These are phyloP conservation scores for Pseudochirops cupreus DNA, from an alignment of 2,797 vertebrate genomes.

Conservation along the genomic window DNA sequence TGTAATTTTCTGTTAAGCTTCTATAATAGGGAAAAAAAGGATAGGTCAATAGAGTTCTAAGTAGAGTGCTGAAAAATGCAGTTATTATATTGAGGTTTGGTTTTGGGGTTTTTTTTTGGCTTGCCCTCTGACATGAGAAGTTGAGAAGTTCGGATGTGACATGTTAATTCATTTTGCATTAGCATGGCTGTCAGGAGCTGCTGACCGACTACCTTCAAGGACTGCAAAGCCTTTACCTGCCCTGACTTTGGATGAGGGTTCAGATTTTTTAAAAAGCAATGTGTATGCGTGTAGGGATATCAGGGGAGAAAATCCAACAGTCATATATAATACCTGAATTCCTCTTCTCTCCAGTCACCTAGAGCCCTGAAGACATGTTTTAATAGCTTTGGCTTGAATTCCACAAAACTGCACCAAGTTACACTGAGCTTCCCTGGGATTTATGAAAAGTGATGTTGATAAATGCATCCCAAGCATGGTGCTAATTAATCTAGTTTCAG, in stretches of 20 bases:
- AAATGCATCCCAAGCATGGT: neutral
- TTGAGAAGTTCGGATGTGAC: neutral
- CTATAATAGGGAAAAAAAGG: neutral
- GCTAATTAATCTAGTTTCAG: neutral
- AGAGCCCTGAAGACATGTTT: neutral
- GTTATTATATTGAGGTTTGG: neutral
- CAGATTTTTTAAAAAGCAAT: neutral
- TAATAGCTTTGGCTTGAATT: neutral
- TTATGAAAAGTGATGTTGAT: neutral
- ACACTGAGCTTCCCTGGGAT: neutral
- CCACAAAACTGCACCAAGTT: neutral
- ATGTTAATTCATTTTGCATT: conserved; percentile 30
- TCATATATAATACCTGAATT: neutral
- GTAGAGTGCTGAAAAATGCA: neutral
- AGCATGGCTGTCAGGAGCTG: conserved; percentile 18
- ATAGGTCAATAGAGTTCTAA: neutral
- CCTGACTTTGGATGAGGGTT: neutral
- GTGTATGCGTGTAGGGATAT: neutral
- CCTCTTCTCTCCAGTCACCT: neutral
- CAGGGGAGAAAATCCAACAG: conserved; percentile 4
- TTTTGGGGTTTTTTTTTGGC: neutral
- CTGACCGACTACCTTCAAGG: neutral
- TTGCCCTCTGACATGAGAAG: neutral
- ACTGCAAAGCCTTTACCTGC: neutral
- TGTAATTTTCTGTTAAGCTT: neutral